Percentiles rank a stretch among this genome's conserved stretches.
Evolutionary conservation across 2,888 invertebrate species (phyloP).

Genomic region (Chrysopilus asiliformis): DNA sequence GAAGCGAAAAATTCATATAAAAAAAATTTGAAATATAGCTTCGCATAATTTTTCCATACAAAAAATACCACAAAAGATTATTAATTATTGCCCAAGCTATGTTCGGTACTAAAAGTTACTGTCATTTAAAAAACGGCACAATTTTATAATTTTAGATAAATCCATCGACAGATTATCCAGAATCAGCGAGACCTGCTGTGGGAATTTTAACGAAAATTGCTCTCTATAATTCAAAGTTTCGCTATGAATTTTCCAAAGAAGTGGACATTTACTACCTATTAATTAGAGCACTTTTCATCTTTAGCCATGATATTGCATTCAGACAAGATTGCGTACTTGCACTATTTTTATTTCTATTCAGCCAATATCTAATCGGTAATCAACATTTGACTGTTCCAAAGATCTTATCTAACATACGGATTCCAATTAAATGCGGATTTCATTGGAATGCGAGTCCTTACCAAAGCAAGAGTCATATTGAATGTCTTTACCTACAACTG

Average conservation of each 20-base stretch:
- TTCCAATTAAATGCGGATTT: conserved; percentile 23
- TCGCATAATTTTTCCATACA: no score
- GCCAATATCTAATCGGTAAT: conserved; percentile 16
- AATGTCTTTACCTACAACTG: conserved; percentile 9
- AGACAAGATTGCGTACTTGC: conserved; percentile 23
- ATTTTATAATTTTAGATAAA: conserved; percentile 8
- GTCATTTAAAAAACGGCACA: no score
- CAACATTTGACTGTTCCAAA: conserved; percentile 18
- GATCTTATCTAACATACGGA: conserved; percentile 16
- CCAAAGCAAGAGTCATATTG: conserved; percentile 6
- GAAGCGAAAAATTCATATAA: no score
- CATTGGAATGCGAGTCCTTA: conserved; percentile 9
- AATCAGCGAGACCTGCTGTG: conserved; percentile 23
- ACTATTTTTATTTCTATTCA: conserved; percentile 25
- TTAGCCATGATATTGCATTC: conserved; percentile 21
- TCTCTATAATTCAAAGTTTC: conserved; percentile 21
- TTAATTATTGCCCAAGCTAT: no score
- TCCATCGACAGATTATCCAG: conserved; percentile 19
- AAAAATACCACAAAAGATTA: no score
- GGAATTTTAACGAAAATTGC: conserved; percentile 26
- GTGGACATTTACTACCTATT: conserved; percentile 23
- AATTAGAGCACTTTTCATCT: conserved; percentile 24
- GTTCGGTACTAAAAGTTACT: no score
- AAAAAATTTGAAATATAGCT: no score
- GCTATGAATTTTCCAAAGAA: conserved; percentile 21